Evolutionary conservation across 1,140 invertebrate species (phyloP).

Genomic region (Hylaeus volcanicus): DNA sequence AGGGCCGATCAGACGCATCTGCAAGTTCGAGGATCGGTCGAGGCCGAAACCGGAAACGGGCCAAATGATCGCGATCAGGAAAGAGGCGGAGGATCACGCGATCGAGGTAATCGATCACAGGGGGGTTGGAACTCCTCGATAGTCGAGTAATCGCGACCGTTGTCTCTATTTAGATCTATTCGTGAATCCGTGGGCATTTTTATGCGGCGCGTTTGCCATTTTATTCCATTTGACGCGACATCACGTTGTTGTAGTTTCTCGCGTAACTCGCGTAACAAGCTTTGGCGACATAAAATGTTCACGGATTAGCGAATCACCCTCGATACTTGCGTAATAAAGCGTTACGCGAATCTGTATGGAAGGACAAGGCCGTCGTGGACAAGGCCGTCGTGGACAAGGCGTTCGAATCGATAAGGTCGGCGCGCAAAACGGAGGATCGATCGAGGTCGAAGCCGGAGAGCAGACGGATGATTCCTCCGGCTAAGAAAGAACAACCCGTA

Average conservation of each 20-base stretch:
- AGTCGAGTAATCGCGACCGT: neutral
- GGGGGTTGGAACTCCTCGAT: neutral
- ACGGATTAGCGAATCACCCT: neutral
- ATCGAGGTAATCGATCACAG: conserved; percentile 51
- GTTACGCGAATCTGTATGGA: conserved; percentile 15
- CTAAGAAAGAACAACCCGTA: conserved; percentile 28
- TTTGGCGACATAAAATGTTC: neutral
- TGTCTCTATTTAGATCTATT: neutral
- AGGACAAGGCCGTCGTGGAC: conserved; percentile 27
- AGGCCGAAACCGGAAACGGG: conserved; percentile 37
- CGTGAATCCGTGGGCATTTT: neutral
- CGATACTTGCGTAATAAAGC: neutral
- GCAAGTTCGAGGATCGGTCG: conserved; percentile 48
- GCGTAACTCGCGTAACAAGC: neutral
- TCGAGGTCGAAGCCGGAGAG: conserved; percentile 8
- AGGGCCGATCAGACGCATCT: conserved; percentile 33
- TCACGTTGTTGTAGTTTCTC: neutral
- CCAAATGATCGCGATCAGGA: conserved; percentile 36
- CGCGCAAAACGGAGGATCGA: conserved; percentile 19
- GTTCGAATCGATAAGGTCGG: conserved; percentile 7
- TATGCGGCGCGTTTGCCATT: neutral
- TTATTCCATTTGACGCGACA: too few relatives aligned
- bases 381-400: conserved; percentile 24
- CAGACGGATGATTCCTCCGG: conserved; percentile 20
- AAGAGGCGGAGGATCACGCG: conserved; percentile 5